Conservation (phyloP, 2,888 invertebrate species). For the Cheilosia grossa region DNA sequence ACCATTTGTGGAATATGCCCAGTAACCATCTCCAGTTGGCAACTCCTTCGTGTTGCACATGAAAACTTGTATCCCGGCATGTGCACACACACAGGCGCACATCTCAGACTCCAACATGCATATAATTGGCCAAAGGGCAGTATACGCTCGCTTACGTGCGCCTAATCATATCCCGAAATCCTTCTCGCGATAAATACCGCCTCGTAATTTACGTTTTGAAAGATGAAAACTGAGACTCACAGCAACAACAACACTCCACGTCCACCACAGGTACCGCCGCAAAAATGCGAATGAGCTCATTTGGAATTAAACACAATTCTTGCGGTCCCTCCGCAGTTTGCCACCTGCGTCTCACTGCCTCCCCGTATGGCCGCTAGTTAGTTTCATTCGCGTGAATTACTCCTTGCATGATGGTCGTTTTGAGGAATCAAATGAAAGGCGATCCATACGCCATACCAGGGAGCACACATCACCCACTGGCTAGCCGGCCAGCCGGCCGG, state of each 20-base stretch:
- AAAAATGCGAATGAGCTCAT: constrained; percentile 73
- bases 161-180: constrained; percentile 76
- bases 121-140: constrained; percentile 74
- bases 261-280: neutral
- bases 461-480: constrained; percentile 66
- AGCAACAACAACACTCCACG: constrained; percentile 4
- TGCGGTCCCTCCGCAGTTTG: constrained; percentile 1
- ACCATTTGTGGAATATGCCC: neutral
- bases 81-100: constrained; percentile 15
- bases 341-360: constrained; percentile 1
- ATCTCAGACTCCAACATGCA: constrained; percentile 44
- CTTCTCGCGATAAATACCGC: constrained; percentile 75
- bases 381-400: constrained; percentile 72
- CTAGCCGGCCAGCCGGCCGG: neutral
- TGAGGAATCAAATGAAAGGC: constrained; percentile 63
- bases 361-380: constrained; percentile 44
- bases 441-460: constrained; percentile 63
- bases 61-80: constrained; percentile 43
- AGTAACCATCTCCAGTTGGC: constrained; percentile 6
- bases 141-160: constrained; percentile 73
- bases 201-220: constrained; percentile 75
- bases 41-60: constrained; percentile 43
- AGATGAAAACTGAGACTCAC: constrained; percentile 43
- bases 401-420: constrained; percentile 68
- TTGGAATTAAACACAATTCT: constrained; percentile 69